Base-by-base conservation (phyloP, 2,888 invertebrate genomes). In the Shargacucullia verbasci region DNA sequence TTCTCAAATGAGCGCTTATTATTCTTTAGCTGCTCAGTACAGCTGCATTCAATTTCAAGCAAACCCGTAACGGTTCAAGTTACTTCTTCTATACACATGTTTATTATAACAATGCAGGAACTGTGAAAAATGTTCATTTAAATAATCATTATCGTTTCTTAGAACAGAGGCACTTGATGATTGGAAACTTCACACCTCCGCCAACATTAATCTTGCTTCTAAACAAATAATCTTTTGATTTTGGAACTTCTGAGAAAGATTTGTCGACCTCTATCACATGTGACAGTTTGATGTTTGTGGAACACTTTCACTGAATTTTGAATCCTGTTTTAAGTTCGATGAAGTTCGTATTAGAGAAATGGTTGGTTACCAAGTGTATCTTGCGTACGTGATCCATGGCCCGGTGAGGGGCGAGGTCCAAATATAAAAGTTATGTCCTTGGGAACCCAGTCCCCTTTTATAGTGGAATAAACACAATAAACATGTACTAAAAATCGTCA, bases 381-480 rank as follows among this genome's bases (percentile, higher is more conserved):
- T 48, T 59, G 46, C 48, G 68, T 84, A 85, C 85, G 85, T 88
- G 87, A 88, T 87, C 80, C 78, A 74, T 38, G 12, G 39, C 35
- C 81, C 80, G 80, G 82, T 82, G 70, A 78, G 78, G 77, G 73
- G 79, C 67, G 70, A 66, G 72, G 76, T 74, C 76, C 74, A 82
- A 83, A 86, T 85, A 87, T 80, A 84, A 84, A 74, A 88, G 80
- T 89, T 85, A 89, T 87, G 85, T 80, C 84, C 88, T 86, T 91
- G 91, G 88, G 89, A 91, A 90, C 84, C 56, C 43, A 62, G 68
- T 85, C 82, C 85, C 84, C 84, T 85, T 80, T 82, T 68, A 76
- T 58, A 60, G 34, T 61, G 61, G 59, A 77, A 75, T 79, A 78
- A 78, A 80, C 70, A 82, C 81, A 87, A 85, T 86, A 84, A 88